Conservation (phyloP, 2,797 vertebrate species). For the Etheostoma nigrum region DNA sequence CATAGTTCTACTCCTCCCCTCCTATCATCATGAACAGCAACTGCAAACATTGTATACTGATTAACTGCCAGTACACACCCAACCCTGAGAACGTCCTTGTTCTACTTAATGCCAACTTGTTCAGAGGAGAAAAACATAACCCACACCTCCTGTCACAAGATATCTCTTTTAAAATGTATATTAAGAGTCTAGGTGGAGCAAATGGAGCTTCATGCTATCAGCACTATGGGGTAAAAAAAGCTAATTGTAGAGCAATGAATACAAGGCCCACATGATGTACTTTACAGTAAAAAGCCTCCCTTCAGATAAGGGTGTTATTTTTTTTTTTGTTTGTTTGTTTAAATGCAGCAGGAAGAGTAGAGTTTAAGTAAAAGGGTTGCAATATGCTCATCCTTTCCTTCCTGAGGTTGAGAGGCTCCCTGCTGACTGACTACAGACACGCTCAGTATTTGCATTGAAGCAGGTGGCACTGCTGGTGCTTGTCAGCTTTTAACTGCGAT, state of each 20-base stretch:
- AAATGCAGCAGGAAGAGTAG: not conserved
- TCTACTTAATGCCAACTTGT: not conserved
- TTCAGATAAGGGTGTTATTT: not conserved
- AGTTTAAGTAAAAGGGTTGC: not conserved
- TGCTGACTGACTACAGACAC: not conserved
- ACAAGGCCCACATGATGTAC: not conserved
- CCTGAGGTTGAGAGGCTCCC: no score
- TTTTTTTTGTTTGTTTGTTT: no score
- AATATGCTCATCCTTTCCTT: no score
- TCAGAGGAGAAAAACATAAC: not conserved
- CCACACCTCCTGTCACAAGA: not conserved
- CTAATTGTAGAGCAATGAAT: not conserved
- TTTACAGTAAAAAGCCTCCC: not conserved
- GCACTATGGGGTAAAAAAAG: not conserved
- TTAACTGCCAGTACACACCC: conserved; percentile 41
- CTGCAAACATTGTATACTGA: conserved; percentile 47
- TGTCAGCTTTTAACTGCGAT: not conserved
- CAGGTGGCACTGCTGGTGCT: not conserved
- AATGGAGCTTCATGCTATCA: not conserved
- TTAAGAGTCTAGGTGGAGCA: not conserved
- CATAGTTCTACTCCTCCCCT: not conserved
- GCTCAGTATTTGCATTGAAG: no score
- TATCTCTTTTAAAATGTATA: no score
- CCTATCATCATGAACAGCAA: not conserved
- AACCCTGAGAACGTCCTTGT: conserved; percentile 7